Evolutionary conservation across 92 coral and sea anemone genomes (phyloP), one percentile per base, ranked within the genome.

Genomic region (Anthopleura xanthogrammica): DNA sequence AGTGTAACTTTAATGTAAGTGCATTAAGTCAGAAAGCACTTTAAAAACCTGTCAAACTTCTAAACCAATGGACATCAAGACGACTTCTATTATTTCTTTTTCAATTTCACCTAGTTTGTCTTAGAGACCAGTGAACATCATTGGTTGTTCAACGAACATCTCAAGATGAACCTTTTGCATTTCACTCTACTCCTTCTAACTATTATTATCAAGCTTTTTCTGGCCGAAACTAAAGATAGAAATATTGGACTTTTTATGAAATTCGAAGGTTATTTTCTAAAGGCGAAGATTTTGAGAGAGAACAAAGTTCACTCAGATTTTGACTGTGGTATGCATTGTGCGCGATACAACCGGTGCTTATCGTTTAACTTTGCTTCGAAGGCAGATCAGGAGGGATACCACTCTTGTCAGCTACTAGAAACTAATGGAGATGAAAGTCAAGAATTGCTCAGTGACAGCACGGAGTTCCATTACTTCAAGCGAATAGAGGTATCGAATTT

Each of bases 351-450:
- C 10, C 5, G 46, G 36, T 76, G 79, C 43, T 46, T 13, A 10
- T 76, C 79, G 79, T 76, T 48, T n/a, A 76, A 76, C 56, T 20
- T 46, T 46, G 79, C 79, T 46, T 42, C 29, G 13, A 23, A 76
- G 23, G 9, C 79, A 16, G 79, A 76, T 43, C 24, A 46, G 17
- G 79, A 76, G 17, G 57, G 79, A 4, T 76, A 43, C 16, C 79
- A 29, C 10, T 56, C 43, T 46, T 76, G 79, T 41, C 79, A 76
- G 19, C 56, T 76, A n/a, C 79, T 76, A 7, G 29, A 16, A n/a
- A 50, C 79, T 12, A 41, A 76, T 56, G 46, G 14, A 76, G 60
- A 16, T 17, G 23, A n/a, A n/a, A 41, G 12, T 8, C 79, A 56
- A 1, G n/a, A 50, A 58, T 46, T 76, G 54, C 43, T 76, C 3